Percentiles rank a stretch among this genome's conserved stretches.
These are phyloP conservation scores for Eupeodes latifasciatus DNA, from an alignment of 2,888 invertebrate genomes.

Conservation along the genomic window DNA sequence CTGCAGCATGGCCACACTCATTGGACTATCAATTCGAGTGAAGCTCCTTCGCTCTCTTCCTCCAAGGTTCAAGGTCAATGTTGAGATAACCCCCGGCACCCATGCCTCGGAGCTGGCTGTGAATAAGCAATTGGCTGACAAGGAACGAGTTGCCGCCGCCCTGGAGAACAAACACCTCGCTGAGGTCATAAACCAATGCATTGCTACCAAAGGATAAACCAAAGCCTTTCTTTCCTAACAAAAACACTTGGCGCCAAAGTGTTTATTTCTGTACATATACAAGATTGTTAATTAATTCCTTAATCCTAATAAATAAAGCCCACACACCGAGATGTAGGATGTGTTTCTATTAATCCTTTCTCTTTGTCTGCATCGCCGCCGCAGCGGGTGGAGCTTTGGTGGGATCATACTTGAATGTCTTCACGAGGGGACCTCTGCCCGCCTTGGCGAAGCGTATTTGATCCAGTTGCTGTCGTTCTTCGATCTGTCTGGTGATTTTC, in stretches of 20 bases:
- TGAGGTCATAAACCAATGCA: slow-evolving; percentile 97
- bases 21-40: slow-evolving; percentile 95
- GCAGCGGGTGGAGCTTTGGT: slow-evolving; percentile 85
- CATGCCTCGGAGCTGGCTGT: slow-evolving; percentile 96
- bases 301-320: slow-evolving; percentile 56
- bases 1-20: slow-evolving; percentile 98
- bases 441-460: slow-evolving; percentile 92
- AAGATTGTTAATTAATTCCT: slow-evolving; percentile 50
- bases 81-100: slow-evolving; percentile 95
- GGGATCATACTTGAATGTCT: slow-evolving; percentile 95
- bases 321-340: neutral
- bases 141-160: slow-evolving; percentile 98
- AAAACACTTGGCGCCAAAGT: slow-evolving; percentile 36
- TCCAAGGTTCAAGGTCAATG: slow-evolving; percentile 92
- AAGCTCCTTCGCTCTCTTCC: slow-evolving; percentile 94
- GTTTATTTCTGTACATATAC: slow-evolving; percentile 73
- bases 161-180: slow-evolving; percentile 96
- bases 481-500: slow-evolving; percentile 90
- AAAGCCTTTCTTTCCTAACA: slow-evolving; percentile 14
- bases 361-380: slow-evolving; percentile 84
- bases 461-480: slow-evolving; percentile 91
- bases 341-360: slow-evolving; percentile 78
- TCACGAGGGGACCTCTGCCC: slow-evolving; percentile 93
- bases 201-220: slow-evolving; percentile 82
- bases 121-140: slow-evolving; percentile 98